phyloP scores from a whole-genome alignment of 2,113 vertebrate species.

The Lepisosteus osseus region DNA sequence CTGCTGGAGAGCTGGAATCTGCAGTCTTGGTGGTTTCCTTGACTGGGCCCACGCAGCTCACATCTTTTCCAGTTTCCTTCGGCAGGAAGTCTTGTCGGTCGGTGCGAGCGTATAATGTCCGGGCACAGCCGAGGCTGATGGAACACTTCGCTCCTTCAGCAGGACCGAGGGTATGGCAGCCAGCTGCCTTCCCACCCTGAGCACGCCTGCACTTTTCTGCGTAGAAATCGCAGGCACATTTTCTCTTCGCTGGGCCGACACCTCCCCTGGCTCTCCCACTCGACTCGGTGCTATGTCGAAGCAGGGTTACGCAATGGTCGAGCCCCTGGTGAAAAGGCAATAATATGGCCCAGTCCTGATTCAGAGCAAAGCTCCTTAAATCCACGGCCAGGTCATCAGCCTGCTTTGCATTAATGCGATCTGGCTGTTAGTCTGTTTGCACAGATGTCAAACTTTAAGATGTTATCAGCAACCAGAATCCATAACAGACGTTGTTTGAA shows the following conservation, averaged over 20 bases:
- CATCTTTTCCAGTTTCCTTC: constrained; percentile 38
- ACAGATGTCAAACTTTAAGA: too few species aligned
- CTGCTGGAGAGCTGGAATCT: constrained; percentile 17
- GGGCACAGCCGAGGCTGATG: constrained; percentile 24
- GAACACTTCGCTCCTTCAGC: constrained; percentile 33
- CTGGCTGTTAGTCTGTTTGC: too few species aligned
- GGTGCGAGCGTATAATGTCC: constrained; percentile 8
- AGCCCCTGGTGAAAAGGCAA: too few species aligned
- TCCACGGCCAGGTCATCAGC: too few species aligned
- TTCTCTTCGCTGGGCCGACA: not conserved
- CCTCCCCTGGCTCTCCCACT: constrained; percentile 7
- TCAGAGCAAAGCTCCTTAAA: too few species aligned
- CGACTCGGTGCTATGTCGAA: not conserved
- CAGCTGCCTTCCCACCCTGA: constrained; percentile 34
- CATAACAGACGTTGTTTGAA: too few species aligned
- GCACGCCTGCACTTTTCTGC: constrained; percentile 40
- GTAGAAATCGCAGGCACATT: constrained; percentile 32
- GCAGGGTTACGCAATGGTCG: not conserved
- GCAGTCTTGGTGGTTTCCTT: constrained; percentile 35
- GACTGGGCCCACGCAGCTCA: constrained; percentile 32
- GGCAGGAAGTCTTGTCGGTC: constrained; percentile 33
- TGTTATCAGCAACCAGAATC: too few species aligned
- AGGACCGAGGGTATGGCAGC: constrained; percentile 32
- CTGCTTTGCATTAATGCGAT: too few species aligned
- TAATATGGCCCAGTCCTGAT: too few species aligned